phyloP scores from a whole-genome alignment of 2,113 vertebrate species.

The Actinemys pallida region DNA sequence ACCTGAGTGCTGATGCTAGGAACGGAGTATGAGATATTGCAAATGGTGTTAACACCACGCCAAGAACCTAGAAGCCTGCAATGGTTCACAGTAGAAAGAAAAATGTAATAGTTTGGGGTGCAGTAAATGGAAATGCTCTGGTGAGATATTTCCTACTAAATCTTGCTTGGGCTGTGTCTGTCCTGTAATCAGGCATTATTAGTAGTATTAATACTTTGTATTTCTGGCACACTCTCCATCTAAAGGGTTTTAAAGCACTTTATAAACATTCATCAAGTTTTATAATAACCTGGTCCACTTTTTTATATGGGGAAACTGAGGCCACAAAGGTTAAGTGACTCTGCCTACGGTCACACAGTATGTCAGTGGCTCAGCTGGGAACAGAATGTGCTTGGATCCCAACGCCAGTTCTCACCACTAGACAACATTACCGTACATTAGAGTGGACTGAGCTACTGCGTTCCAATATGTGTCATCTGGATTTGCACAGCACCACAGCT shows the following conservation, averaged over 20 bases:
- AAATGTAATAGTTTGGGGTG: not conserved
- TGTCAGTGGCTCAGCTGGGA: not conserved
- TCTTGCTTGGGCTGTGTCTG: not conserved
- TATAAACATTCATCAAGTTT: not conserved
- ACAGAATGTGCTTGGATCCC: not conserved
- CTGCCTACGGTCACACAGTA: not conserved
- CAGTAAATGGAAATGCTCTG: not conserved
- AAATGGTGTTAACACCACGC: not conserved
- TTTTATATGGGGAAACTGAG: not conserved
- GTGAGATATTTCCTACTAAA: fast-evolving
- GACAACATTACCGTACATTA: not conserved
- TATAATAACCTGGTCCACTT: not conserved
- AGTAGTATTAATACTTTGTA: not conserved
- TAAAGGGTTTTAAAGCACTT: not conserved
- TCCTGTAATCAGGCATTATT: not conserved
- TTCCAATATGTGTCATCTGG: not conserved
- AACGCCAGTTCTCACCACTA: not conserved
- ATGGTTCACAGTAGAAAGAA: not conserved
- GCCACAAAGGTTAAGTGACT: not conserved
- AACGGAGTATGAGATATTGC: not conserved
- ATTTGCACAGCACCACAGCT: not conserved
- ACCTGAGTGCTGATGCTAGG: not conserved
- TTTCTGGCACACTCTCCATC: not conserved
- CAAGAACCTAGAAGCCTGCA: not conserved
- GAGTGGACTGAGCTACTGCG: not conserved